Percentiles rank a stretch among this genome's conserved stretches.
Evolutionary conservation across 1,140 invertebrate species (phyloP).

Genomic region (Drosophila ogumai): DNA sequence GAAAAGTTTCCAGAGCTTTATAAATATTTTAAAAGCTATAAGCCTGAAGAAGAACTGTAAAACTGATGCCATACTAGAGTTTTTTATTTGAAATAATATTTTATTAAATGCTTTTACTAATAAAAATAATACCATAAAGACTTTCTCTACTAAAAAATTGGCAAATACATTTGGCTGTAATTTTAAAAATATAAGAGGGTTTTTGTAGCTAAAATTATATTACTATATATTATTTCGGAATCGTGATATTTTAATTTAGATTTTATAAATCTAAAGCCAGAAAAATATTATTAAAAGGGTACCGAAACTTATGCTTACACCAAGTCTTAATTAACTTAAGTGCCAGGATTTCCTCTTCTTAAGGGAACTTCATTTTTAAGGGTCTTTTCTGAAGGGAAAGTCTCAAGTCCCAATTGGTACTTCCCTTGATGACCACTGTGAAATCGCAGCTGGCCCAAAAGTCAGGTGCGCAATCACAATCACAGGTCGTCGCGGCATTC

Average conservation of each 20-base stretch:
- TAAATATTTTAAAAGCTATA: not conserved
- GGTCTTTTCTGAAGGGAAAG: not conserved
- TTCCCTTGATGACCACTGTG: constrained; percentile 13
- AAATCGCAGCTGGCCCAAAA: constrained; percentile 35
- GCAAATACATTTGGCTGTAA: not conserved
- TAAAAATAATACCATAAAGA: not conserved
- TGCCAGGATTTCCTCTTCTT: not conserved
- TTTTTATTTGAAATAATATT: not conserved
- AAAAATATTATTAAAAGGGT: not conserved
- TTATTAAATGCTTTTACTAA: not conserved
- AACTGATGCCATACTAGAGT: too few species aligned
- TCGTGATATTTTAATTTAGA: too few species aligned
- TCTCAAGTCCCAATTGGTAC: not conserved
- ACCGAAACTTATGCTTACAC: too few species aligned
- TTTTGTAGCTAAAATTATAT: not conserved
- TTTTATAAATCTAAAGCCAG: not conserved
- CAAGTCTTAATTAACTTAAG: not conserved
- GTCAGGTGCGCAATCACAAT: constrained; percentile 54
- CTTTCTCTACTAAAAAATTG: not conserved
- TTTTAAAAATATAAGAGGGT: too few species aligned
- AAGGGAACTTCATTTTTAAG: not conserved
- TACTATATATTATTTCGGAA: not conserved
- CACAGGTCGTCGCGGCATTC: constrained; percentile 51
- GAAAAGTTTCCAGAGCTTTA: not conserved
- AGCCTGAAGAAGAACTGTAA: not conserved